Percentiles rank a stretch among this genome's conserved stretches.
Conservation (phyloP, 2,797 vertebrate species). For the Trichosurus vulpecula region DNA sequence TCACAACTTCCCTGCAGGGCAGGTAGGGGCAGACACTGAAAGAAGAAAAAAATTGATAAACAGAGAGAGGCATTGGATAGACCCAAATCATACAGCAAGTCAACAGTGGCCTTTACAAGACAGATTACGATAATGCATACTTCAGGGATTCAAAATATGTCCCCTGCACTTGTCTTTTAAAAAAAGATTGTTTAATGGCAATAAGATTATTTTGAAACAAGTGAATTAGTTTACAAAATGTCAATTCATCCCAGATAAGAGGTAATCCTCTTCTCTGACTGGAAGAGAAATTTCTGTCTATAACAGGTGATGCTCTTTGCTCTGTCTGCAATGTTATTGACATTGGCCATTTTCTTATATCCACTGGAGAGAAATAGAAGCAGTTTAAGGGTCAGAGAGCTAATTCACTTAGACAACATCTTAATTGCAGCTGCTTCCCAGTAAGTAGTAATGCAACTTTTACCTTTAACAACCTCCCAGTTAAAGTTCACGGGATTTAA, state of each 20-base stretch:
- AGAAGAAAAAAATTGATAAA: constrained; percentile 22
- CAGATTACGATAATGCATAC: neutral
- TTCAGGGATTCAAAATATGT: neutral
- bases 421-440: neutral
- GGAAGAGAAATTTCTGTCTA: neutral
- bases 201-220: neutral
- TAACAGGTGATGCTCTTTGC: neutral
- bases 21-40: constrained; percentile 12
- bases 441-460: constrained; percentile 36
- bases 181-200: neutral
- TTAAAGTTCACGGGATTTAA: constrained; percentile 49
- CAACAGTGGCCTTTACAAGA: too few species aligned
- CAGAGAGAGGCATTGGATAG: neutral
- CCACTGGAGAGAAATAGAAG: neutral
- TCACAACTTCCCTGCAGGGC: constrained; percentile 29
- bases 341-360: neutral
- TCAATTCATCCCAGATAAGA: neutral
- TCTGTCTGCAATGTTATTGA: neutral
- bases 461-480: constrained; percentile 30
- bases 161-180: neutral
- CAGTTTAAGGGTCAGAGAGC: neutral
- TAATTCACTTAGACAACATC: constrained; percentile 10
- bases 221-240: neutral
- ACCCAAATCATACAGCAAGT: neutral
- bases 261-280: neutral